Evolutionary conservation across 2,113 vertebrate species (phyloP), one percentile per base, ranked within the genome.

Genomic region (Sylvilagus bachmani): DNA sequence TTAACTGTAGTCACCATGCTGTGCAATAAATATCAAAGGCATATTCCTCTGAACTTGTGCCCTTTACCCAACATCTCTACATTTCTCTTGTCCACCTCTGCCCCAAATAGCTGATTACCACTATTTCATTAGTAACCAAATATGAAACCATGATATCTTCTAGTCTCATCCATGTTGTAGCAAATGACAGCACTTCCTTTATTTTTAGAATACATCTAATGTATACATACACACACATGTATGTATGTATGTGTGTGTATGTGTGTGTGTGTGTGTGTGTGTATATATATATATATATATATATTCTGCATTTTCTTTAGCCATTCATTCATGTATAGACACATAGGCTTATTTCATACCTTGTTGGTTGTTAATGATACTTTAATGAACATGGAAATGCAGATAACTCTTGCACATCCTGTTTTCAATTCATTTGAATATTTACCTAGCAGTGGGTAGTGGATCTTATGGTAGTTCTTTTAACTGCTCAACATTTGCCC

Each of bases 361-460:
- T 86, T 58, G 22, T 13, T 31, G 9, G 10, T 38, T 25, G 2
- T 11, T 6, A 73, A 22, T n/a, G 53, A n/a, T 38, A 3, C 62
- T 51, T 2, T 31, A 67, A 29, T 73, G 29, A 44, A 64, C 6
- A 29, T 73, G 16, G 21, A 17, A 49, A 22, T 66, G 3, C 17
- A 73, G 38, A 17, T 29, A 24, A 17, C 1, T 58, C 16, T 12
- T 44, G 7, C 10, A 31, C 29, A 33, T 11, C 31, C 16, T 86
- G 29, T 16, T 31, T 44, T 86, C 2, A 9, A 38, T 51, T 77
- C 14, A 27, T n/a, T 33, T 13, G 17, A 0, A n/a, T 38, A 31
- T 6, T 27, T n/a, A 10, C 29, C 5, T 29, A 49, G 6, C 66
- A 49, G 9, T 10, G 4, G 0, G 16, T 70, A 6, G 2, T 67